phyloP scores from a whole-genome alignment of 2,888 invertebrate species.

The Xestoiulus laeticollis region DNA sequence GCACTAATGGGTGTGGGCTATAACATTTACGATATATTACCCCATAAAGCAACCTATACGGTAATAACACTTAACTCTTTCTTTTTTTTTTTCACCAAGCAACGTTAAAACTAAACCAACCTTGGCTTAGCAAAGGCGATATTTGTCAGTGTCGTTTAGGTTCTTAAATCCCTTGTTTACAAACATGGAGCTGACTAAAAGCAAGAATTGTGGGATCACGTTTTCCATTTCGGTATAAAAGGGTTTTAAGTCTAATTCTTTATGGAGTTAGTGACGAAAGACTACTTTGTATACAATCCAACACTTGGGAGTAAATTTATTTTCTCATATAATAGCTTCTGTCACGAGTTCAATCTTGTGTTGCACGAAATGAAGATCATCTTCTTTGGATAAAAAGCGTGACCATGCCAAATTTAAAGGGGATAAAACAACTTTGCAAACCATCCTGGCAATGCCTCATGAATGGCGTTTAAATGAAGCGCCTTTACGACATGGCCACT shows the following conservation, averaged over 20 bases:
- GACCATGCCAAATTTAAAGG: no score
- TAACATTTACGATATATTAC: background rate
- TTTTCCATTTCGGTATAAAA: background rate
- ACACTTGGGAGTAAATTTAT: no score
- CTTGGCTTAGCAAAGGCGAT: background rate
- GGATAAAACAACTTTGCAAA: no score
- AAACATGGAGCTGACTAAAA: background rate
- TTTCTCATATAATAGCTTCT: no score
- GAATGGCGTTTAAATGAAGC: no score
- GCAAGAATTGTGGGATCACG: background rate
- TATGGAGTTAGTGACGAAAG: background rate
- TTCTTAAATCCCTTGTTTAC: background rate
- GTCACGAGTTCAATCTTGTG: no score
- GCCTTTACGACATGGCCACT: no score
- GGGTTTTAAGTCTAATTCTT: no score
- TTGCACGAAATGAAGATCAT: no score
- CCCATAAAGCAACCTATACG: background rate
- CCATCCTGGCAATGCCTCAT: no score
- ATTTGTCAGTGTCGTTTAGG: background rate
- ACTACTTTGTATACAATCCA: no score
- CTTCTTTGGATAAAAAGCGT: no score
- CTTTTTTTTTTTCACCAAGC: background rate
- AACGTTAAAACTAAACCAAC: background rate
- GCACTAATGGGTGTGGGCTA: background rate
- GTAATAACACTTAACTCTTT: constrained; percentile 7